Conservation (phyloP, 2,797 vertebrate species). For the Chaunax sp. region DNA sequence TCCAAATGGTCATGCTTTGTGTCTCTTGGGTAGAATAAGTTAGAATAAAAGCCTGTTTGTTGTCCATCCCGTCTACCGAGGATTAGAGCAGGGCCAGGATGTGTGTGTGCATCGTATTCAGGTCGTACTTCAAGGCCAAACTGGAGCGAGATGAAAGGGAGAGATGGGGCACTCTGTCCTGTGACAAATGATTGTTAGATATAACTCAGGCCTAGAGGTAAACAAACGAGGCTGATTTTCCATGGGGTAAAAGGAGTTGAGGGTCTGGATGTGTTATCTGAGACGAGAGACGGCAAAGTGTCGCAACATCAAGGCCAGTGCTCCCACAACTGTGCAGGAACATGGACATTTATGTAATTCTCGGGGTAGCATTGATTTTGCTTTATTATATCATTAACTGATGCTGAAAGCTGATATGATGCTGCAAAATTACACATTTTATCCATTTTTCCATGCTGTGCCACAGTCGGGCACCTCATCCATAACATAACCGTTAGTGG, state of each 20-base stretch:
- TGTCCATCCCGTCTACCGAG: constrained; percentile 39
- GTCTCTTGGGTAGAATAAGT: constrained; percentile 49
- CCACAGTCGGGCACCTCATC: constrained; percentile 32
- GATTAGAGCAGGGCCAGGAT: constrained; percentile 25
- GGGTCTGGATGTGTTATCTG: constrained; percentile 39
- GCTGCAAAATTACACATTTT: constrained; percentile 38
- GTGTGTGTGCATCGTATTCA: constrained; percentile 44
- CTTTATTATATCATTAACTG: constrained; percentile 37
- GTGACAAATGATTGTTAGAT: constrained; percentile 71
- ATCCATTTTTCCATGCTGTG: constrained; percentile 35
- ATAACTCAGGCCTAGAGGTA: constrained; percentile 58
- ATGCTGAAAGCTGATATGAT: constrained; percentile 26
- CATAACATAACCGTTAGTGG: constrained; percentile 27
- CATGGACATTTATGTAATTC: constrained; percentile 1
- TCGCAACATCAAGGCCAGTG: constrained; percentile 30
- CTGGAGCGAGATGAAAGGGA: constrained; percentile 71
- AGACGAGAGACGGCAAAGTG: constrained; percentile 48
- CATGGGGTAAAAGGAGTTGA: constrained; percentile 51
- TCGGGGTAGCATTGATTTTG: constrained; percentile 27
- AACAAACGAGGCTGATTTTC: constrained; percentile 66
- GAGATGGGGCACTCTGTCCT: constrained; percentile 44
- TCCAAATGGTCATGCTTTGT: constrained; percentile 52
- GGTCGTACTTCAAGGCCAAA: constrained; percentile 71
- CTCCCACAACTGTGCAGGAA: constrained; percentile 6
- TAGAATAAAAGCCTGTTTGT: constrained; percentile 63